Conservation (phyloP, 2,888 invertebrate species). For the Troides helena region DNA sequence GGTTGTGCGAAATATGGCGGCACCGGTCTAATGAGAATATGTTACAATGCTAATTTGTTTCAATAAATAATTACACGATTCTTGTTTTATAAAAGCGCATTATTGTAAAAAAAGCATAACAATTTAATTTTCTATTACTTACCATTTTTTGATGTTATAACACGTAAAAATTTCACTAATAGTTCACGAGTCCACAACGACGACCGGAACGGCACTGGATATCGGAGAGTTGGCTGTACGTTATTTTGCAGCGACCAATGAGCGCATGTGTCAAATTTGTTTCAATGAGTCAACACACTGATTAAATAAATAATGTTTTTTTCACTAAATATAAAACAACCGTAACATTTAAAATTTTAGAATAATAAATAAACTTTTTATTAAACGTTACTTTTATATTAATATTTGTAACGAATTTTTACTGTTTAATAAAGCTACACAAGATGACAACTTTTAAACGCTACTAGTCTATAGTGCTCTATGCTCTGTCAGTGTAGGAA, state of each 20-base stretch:
- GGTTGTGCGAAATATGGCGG: conserved; percentile 79
- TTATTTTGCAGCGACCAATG: conserved; percentile 65
- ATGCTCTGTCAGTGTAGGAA: conserved; percentile 36
- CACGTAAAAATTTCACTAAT: conserved; percentile 78
- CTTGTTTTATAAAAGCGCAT: conserved; percentile 49
- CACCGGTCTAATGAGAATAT: conserved; percentile 65
- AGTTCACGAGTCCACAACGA: conserved; percentile 76
- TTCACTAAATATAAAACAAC: background rate
- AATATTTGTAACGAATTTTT: background rate
- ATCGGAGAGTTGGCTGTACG: conserved; percentile 70
- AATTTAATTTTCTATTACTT: conserved; percentile 69
- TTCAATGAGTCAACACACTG: conserved; percentile 51
- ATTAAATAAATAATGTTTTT: conserved; percentile 32
- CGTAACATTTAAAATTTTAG: background rate
- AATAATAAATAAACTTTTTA: conserved; percentile 3
- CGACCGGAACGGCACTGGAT: conserved; percentile 77
- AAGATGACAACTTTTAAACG: conserved; percentile 57
- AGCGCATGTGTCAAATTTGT: conserved; percentile 77
- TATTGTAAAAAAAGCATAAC: conserved; percentile 56
- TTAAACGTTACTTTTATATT: conserved; percentile 1
- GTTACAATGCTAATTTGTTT: conserved; percentile 56
- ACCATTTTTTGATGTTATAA: conserved; percentile 79
- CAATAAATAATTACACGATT: conserved; percentile 44
- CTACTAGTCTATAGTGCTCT: conserved; percentile 43
- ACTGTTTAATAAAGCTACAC: conserved; percentile 35